These are phyloP conservation scores for Lepidocyrtinus sp. DNA, from an alignment of 2,888 invertebrate species.

Conservation along the genomic window DNA sequence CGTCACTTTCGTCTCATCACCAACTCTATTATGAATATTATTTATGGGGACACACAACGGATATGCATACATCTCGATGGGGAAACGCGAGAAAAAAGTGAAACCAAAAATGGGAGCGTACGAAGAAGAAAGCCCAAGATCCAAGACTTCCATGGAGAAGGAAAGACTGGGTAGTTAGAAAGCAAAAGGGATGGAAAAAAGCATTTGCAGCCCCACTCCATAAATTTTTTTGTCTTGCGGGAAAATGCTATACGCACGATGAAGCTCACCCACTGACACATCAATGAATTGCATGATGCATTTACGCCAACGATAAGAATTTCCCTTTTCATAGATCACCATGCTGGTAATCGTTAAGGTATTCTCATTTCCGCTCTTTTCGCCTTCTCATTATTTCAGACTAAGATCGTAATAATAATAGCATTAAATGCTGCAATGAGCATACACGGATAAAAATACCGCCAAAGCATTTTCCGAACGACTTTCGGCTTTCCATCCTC, in stretches of 20 bases:
- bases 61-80: conserved; percentile 40
- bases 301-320: background rate
- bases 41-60: conserved; percentile 38
- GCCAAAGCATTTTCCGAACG: background rate
- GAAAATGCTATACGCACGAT: background rate
- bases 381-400: background rate
- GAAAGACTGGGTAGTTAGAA: background rate
- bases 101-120: background rate
- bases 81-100: background rate
- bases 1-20: background rate
- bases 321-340: background rate
- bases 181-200: background rate
- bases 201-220: background rate
- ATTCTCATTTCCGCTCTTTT: conserved; percentile 46
- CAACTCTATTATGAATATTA: conserved; percentile 29
- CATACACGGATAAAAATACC: background rate
- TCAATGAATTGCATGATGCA: background rate
- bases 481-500: background rate
- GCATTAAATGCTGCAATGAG: conserved; percentile 7
- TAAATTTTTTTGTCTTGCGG: background rate
- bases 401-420: background rate
- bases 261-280: background rate
- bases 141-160: conserved; percentile 12
- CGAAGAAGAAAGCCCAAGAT: background rate
- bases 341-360: conserved; percentile 23